phyloP scores from a whole-genome alignment of 2,797 vertebrate species.

The Crenuchus spilurus region DNA sequence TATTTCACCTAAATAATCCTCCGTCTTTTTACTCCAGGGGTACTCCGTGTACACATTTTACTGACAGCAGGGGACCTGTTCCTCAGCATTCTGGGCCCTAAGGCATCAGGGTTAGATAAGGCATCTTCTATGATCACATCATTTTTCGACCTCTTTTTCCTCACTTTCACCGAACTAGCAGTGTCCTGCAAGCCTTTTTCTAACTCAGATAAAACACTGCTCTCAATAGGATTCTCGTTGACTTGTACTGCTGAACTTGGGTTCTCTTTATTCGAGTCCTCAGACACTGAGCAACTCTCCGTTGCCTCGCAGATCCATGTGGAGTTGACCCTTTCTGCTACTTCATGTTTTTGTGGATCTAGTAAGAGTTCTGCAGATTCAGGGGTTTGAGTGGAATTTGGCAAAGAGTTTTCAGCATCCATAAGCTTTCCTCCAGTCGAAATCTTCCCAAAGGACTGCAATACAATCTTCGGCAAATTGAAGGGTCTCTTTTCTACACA shows the following conservation, averaged over 20 bases:
- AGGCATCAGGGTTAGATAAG: neutral
- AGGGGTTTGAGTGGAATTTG: neutral
- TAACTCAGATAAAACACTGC: neutral
- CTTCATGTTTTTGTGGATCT: neutral
- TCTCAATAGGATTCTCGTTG: neutral
- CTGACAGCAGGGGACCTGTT: neutral
- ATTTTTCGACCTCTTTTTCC: conserved; percentile 1
- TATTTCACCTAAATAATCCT: conserved; percentile 8
- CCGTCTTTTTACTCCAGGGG: neutral
- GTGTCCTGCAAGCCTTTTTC: neutral
- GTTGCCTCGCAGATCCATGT: neutral
- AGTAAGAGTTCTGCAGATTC: neutral
- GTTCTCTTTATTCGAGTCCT: neutral
- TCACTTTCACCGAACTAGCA: neutral
- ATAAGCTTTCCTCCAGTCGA: neutral
- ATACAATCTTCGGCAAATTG: conserved; percentile 25
- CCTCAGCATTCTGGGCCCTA: conserved; percentile 11
- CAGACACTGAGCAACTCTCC: neutral
- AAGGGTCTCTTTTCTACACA: neutral
- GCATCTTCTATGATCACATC: neutral
- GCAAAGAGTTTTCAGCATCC: too few relatives aligned
- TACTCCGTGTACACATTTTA: neutral
- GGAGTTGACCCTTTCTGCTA: neutral
- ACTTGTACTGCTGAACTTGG: neutral
- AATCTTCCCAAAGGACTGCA: conserved; percentile 29